Base-by-base conservation (phyloP, 2,888 invertebrate genomes). In the Spatulosminthurus flaviceps region DNA sequence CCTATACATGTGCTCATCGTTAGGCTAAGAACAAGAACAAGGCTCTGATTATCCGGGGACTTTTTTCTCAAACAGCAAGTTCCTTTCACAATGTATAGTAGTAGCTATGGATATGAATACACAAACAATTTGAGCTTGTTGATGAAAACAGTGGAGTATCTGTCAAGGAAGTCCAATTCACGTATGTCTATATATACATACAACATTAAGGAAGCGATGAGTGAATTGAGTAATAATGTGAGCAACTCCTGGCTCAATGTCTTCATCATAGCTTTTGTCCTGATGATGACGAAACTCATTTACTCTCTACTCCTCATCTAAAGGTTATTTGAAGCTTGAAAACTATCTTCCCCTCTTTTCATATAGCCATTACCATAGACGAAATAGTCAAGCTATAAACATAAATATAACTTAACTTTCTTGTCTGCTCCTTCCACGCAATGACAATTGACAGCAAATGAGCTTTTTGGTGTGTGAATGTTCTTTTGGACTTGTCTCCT, bases 351-450 rank as follows among this genome's bases (percentile, higher is more conserved):
- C n/a, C 51, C 51, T n/a, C 51, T 51, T 51, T 13, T 19, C 51
- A 51, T n/a, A 51, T 19, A 51, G 51, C 16, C n/a, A 51, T 51
- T 11, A 2, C 16, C 1, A 13, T 51, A 19, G 16, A 51, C 7
- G 16, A 19, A 34, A 66, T 24, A 24, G 21, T 24, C 22, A 66
- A 67, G 28, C 11, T 1, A 71, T 22, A 71, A 41, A 71, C 28
- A 72, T 72, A 71, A 71, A 71, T 71, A 71, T 71, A 71, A 71
- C 70, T 71, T 71, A 29, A 69, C 69, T 28, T 69, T 26, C 69
- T 34, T 69, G 51, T 51, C 51, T 51, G n/a, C n/a, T 51, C 19
- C 51, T 51, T n/a, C 51, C 1, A 51, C n/a, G 51, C 22, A 72
- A 43, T 72, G 72, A 72, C 72, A 72, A 26, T 43, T 72, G 72